These are phyloP conservation scores for Peromyscus melanophrys DNA, from an alignment of 2,797 vertebrate species.

Conservation along the genomic window DNA sequence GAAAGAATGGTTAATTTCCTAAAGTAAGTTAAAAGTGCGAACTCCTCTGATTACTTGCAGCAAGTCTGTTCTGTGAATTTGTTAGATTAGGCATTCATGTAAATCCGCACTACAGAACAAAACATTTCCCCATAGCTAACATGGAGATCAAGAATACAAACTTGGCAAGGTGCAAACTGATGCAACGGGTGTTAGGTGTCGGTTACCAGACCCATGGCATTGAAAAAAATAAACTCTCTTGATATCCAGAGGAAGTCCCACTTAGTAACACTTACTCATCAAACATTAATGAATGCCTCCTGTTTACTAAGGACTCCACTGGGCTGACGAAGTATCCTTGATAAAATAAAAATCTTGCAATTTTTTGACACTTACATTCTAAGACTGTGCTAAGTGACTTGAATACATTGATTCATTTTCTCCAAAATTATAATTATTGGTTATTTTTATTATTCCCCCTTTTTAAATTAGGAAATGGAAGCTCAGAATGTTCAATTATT, in stretches of 20 bases:
- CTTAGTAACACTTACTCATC: neutral
- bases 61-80: neutral
- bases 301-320: neutral
- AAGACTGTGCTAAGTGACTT: constrained; percentile 1
- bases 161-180: neutral
- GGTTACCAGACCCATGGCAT: neutral
- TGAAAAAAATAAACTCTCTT: neutral
- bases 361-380: constrained; percentile 27
- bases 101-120: neutral
- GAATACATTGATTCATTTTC: constrained; percentile 25
- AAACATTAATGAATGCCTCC: neutral
- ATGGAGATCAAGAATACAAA: neutral
- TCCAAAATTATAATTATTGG: constrained; percentile 36
- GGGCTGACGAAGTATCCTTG: neutral
- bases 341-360: constrained; percentile 26
- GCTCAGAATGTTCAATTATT: constrained; percentile 10
- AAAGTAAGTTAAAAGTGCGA: constrained; percentile 26
- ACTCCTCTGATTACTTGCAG: neutral
- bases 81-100: neutral
- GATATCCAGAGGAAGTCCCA: neutral
- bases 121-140: neutral
- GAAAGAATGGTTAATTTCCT: constrained; percentile 60
- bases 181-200: neutral
- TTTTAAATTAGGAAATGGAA: constrained; percentile 52
- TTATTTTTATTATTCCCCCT: constrained; percentile 53